These are phyloP conservation scores for Salarias fasciatus DNA, from an alignment of 2,797 vertebrate species.

Conservation along the genomic window DNA sequence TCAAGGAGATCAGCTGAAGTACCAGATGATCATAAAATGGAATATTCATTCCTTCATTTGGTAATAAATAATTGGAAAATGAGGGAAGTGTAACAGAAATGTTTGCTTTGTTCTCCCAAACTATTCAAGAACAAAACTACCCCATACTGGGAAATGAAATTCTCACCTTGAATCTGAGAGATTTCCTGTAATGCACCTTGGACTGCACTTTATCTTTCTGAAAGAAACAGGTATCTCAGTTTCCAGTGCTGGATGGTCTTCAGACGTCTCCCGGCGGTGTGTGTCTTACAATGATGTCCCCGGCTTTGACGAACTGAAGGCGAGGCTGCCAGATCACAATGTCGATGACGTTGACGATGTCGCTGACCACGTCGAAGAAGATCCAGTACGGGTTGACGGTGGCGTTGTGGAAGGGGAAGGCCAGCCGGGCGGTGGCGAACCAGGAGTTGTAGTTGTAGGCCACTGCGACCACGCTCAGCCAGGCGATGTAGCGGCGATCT, in stretches of 20 bases:
- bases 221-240: constrained; percentile 3
- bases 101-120: too few relatives aligned
- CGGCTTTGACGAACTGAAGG: constrained; percentile 88
- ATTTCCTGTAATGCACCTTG: constrained; percentile 83
- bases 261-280: not conserved
- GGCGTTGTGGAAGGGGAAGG: constrained; percentile 86
- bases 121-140: too few relatives aligned
- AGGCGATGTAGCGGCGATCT: constrained; percentile 88
- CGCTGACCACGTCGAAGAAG: constrained; percentile 78
- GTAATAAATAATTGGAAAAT: too few relatives aligned
- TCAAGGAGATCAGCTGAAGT: too few relatives aligned
- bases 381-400: constrained; percentile 78
- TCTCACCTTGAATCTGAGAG: constrained; percentile 85
- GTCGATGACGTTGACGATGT: constrained; percentile 85
- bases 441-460: constrained; percentile 93
- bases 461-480: constrained; percentile 84
- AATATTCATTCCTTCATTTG: too few relatives aligned
- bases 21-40: too few relatives aligned
- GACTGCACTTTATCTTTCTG: constrained; percentile 82
- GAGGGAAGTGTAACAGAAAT: too few relatives aligned
- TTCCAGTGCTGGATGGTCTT: not conserved
- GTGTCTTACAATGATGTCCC: constrained; percentile 90
- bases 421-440: constrained; percentile 84
- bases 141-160: too few relatives aligned
- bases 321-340: constrained; percentile 89